Percentiles rank a stretch among this genome's conserved stretches.
These are phyloP conservation scores for Pristionchus fissidentatus DNA, from an alignment of 2,888 invertebrate species.

Conservation along the genomic window DNA sequence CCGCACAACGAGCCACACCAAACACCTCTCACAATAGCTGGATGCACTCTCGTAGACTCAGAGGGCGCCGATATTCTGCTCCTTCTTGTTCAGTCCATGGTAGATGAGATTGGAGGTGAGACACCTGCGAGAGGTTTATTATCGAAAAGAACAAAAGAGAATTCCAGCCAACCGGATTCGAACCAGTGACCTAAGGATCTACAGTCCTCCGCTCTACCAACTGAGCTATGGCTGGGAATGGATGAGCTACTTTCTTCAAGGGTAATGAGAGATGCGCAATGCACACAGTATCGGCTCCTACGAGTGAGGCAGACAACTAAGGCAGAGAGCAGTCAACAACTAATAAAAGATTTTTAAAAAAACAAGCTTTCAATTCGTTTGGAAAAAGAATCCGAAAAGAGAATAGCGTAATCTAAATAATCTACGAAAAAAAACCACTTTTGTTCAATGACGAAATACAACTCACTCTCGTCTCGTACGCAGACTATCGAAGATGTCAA, in stretches of 20 bases:
- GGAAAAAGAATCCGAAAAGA: no score
- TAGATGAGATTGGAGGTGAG: slow-evolving; percentile 32
- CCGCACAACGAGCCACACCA: not conserved
- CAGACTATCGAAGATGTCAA: slow-evolving; percentile 1
- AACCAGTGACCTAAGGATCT: slow-evolving; percentile 51
- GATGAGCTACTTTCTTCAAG: no score
- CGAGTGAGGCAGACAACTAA: no score
- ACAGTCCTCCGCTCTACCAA: slow-evolving; percentile 65
- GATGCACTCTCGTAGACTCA: slow-evolving; percentile 15
- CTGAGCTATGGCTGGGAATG: slow-evolving; percentile 59
- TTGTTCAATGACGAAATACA: no score
- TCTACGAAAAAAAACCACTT: no score
- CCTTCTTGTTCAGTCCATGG: not conserved
- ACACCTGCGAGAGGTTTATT: no score
- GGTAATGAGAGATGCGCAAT: no score
- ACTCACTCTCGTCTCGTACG: slow-evolving; percentile 42
- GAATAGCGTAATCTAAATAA: no score
- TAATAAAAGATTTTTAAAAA: not conserved
- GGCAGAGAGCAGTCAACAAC: no score
- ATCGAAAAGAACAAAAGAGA: no score
- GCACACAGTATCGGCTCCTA: no score
- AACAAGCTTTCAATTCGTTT: no score
- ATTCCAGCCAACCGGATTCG: slow-evolving; percentile 49
- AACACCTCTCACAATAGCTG: slow-evolving; percentile 32
- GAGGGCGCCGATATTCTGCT: slow-evolving; percentile 30